These are phyloP conservation scores for Aethina tumida DNA, from an alignment of 1,140 invertebrate genomes.

Conservation along the genomic window DNA sequence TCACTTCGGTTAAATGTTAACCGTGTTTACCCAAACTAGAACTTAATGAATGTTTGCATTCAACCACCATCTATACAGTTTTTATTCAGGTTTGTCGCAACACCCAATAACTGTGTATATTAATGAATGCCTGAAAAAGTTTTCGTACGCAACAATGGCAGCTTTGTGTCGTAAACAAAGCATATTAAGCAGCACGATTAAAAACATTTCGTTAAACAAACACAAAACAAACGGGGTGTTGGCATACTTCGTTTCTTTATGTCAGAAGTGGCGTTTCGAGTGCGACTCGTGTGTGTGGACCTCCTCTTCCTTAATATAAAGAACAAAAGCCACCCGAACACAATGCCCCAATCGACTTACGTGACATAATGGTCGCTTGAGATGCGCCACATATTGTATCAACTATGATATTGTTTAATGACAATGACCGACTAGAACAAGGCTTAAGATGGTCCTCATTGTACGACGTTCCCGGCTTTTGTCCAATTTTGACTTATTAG, in stretches of 20 bases:
- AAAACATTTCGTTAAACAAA: background rate
- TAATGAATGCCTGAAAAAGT: too few relatives aligned
- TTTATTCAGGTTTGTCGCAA: too few relatives aligned
- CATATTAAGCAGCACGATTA: background rate
- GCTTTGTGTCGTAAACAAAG: background rate
- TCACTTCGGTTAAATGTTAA: too few relatives aligned
- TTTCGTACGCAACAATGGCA: too few relatives aligned
- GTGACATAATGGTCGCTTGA: constrained; percentile 28
- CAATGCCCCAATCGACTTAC: constrained; percentile 28
- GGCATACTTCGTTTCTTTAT: constrained; percentile 5
- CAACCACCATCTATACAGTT: too few relatives aligned
- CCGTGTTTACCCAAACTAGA: too few relatives aligned
- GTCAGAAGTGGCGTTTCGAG: constrained; percentile 5
- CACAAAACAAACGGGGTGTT: background rate
- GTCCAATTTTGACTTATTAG: constrained; percentile 19
- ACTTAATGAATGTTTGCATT: too few relatives aligned
- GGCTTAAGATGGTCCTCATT: constrained; percentile 22
- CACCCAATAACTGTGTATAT: too few relatives aligned
- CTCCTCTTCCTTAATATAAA: constrained; percentile 24
- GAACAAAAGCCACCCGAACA: constrained; percentile 20
- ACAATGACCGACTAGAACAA: constrained; percentile 28
- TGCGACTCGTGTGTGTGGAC: constrained; percentile 6
- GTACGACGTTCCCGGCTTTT: constrained; percentile 22
- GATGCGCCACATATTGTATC: constrained; percentile 26
- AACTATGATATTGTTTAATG: constrained; percentile 30